These are phyloP conservation scores for Hypsopygia costalis DNA, from an alignment of 2,888 invertebrate genomes.

Conservation along the genomic window DNA sequence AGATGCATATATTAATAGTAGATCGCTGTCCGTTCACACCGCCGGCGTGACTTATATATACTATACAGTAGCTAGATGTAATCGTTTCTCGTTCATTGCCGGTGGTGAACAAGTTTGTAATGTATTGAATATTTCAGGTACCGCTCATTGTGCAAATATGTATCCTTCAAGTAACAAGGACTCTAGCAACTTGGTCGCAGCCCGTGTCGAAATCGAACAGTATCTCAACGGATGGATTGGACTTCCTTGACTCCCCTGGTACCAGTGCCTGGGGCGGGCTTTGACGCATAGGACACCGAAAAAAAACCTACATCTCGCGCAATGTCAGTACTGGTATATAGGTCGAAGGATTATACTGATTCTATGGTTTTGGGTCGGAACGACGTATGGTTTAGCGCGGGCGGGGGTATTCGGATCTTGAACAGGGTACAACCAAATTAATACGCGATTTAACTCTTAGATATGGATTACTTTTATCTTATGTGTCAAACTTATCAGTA, in stretches of 20 bases:
- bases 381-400: background rate
- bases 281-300: conserved; percentile 12
- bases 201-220: conserved; percentile 82
- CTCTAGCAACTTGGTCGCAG: conserved; percentile 83
- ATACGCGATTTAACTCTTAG: no score
- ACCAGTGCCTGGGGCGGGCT: conserved; percentile 11
- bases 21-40: no score
- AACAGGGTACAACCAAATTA: background rate
- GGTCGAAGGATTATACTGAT: conserved; percentile 8
- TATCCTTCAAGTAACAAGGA: conserved; percentile 88
- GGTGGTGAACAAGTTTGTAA: no score
- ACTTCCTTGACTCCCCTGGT: conserved; percentile 19
- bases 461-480: no score
- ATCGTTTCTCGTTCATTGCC: no score
- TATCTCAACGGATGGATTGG: conserved; percentile 80
- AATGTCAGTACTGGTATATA: conserved; percentile 14
- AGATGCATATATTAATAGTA: no score
- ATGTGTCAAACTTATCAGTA: no score
- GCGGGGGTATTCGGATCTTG: background rate
- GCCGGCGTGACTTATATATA: no score
- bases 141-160: conserved; percentile 98
- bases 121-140: conserved; percentile 81
- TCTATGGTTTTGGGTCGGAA: conserved; percentile 11
- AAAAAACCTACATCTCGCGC: conserved; percentile 6
- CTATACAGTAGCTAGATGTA: no score